A percentile compares a stretch with the other conserved stretches of the same genome.
Evolutionary conservation across 2,888 invertebrate genomes (phyloP).

Genomic region (Pelosia muscerda): DNA sequence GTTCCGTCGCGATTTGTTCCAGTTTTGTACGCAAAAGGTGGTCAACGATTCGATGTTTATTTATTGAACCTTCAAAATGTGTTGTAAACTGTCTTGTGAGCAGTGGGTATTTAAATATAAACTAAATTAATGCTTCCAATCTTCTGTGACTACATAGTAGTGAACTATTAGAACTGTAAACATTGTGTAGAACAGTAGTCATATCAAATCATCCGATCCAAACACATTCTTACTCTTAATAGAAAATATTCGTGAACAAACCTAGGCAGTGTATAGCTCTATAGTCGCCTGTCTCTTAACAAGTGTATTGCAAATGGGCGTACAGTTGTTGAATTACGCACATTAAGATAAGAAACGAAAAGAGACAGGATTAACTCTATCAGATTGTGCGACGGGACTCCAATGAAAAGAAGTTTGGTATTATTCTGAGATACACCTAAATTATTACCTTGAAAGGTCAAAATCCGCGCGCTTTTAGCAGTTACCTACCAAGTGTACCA

Average conservation of each 20-base stretch:
- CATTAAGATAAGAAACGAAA: not conserved
- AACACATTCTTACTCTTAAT: not conserved
- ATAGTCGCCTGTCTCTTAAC: not conserved
- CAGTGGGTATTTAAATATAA: constrained; percentile 29
- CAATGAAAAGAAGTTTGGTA: not conserved
- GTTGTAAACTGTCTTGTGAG: constrained; percentile 48
- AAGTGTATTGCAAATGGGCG: not conserved
- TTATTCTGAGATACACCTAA: not conserved
- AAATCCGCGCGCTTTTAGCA: too few species aligned
- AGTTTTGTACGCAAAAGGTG: not conserved
- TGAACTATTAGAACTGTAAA: not conserved
- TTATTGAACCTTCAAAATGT: constrained; percentile 4
- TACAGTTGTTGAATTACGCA: not conserved
- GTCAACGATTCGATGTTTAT: not conserved
- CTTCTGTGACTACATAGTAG: constrained; percentile 22
- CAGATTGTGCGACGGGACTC: not conserved
- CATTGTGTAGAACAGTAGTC: not conserved
- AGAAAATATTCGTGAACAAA: not conserved
- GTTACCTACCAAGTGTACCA: not conserved
- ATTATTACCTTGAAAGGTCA: not conserved
- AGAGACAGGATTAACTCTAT: not conserved
- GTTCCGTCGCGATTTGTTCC: not conserved
- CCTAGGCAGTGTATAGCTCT: not conserved
- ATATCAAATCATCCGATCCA: not conserved
- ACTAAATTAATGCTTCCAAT: constrained; percentile 35